Evolutionary conservation across 2,888 invertebrate species (phyloP), one percentile per base, ranked within the genome.

Genomic region (Xylocampa areola): DNA sequence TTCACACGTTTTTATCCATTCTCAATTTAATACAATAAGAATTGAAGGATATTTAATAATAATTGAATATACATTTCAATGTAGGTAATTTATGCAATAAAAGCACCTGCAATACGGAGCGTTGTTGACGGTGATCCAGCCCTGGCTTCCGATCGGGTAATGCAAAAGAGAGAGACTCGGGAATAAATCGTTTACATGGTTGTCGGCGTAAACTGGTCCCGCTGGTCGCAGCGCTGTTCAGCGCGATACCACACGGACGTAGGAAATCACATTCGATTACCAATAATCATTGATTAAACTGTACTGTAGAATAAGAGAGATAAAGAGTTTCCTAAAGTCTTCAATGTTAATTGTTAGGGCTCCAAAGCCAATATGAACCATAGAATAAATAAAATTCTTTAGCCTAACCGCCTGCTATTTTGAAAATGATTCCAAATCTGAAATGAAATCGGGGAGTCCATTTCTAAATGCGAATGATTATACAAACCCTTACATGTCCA

Each of bases 151-250:
- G 89, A 90, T 91, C 92, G 86, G 86, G 89, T 90, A 92, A 94
- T 92, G 92, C 92, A 92, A 92, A 92, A 92, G n/a, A n/a, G n/a
- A 91, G 86, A 91, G 90, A 82, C 86, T 88, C 83, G 85, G 89
- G 91, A 90, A 93, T 93, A 92, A 93, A 93, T 94, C 91, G 93
- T 93, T 94, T 94, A 94, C 93, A 94, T 92, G 92, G 87, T 92
- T 92, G 93, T 94, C 92, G 91, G 92, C 91, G 91, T 92, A 94
- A 93, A 93, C 93, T 92, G 93, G 93, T 93, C 92, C 77, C 86
- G 81, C 85, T 83, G 82, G 84, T 79, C 73, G 77, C 76, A 80
- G 79, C 78, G 78, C 77, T 64, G 75, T 58, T 64, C 80, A 66
- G 68, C 74, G 73, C 55, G 61, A 64, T 68, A 62, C 62, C 81